Base-by-base conservation (phyloP, 2,888 invertebrate species). In the Ormyrus labotus region DNA sequence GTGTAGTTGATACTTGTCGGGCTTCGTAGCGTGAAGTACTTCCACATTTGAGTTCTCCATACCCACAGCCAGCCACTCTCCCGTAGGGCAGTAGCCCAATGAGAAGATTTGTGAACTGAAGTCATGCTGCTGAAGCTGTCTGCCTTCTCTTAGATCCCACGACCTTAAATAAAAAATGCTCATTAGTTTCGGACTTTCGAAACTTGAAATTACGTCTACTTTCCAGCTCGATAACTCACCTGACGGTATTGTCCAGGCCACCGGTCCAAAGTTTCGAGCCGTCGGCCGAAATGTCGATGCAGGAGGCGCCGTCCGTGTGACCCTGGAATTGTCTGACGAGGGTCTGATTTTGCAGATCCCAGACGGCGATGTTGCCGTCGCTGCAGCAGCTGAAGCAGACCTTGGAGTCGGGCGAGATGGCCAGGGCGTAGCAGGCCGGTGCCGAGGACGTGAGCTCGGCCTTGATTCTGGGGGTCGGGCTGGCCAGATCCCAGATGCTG, bases 301-400 rank as follows among this genome's bases (percentile, higher is more conserved):
- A 98, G 57, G 97, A 97, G 8, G 98, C 98, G 64, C 98, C 98
- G 91, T 98, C 98, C 74, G 97, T 97, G 92, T 98, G 98, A 0
- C 97, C 97, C 91, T 96, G 96, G 92, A 96, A 95, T 91, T 96
- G 96, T 83, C 97, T 93, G 83, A 98, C 97, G 86, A 98, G 92
- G 11, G 96, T 95, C 91, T 98, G 97, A 91, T 97, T 98, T 91
- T 97, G 97, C 5, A 98, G 93, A 92, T 98, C 98, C 98, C 98
- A 98, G 19, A 98, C 97, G 11, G 98, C 97, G 85, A 98, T 98
- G 92, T 98, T 97, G 64, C 98, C 98, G 91, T 99, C 98, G 71
- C 97, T 97, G 92, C 98, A 98, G 92, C 98, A 99, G 89, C 97
- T 97, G 93, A 98, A 99, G 93, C 98, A 98, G 82, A 98, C 96